Evolutionary conservation across 2,797 vertebrate genomes (phyloP).

Genomic region (Thunnus albacares): DNA sequence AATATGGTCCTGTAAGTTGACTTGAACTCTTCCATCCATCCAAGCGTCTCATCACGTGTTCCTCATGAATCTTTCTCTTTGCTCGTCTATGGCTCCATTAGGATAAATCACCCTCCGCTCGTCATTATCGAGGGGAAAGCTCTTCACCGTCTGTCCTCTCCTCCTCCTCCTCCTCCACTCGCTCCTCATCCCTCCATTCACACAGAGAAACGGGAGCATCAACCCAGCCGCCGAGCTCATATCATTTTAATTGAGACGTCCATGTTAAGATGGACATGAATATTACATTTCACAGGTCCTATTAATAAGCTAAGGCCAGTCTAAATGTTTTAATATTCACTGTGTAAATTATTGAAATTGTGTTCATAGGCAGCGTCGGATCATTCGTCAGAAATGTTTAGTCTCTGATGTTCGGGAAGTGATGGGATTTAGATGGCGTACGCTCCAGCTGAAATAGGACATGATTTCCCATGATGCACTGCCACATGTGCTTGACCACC

Average conservation of each 20-base stretch:
- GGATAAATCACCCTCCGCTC: neutral
- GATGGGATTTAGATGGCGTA: conserved; percentile 67
- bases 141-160: conserved; percentile 3
- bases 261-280: conserved; percentile 75
- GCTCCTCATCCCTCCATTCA: conserved; percentile 34
- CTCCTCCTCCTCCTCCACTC: conserved; percentile 9
- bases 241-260: conserved; percentile 75
- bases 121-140: neutral
- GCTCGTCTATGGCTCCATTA: conserved; percentile 20
- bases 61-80: conserved; percentile 40
- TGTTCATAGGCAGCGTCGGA: conserved; percentile 62
- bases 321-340: conserved; percentile 81
- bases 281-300: conserved; percentile 75
- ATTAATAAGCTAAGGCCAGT: conserved; percentile 75
- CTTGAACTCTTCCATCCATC: neutral
- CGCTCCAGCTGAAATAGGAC: conserved; percentile 51
- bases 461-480: conserved; percentile 61
- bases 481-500: conserved; percentile 49
- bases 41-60: neutral
- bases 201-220: conserved; percentile 47
- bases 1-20: conserved; percentile 21
- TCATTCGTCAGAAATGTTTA: conserved; percentile 72
- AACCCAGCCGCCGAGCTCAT: conserved; percentile 51
- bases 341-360: conserved; percentile 80
- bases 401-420: conserved; percentile 65